Evolutionary conservation across 1,140 invertebrate genomes (phyloP).

Genomic region (Zaprionus capensis): DNA sequence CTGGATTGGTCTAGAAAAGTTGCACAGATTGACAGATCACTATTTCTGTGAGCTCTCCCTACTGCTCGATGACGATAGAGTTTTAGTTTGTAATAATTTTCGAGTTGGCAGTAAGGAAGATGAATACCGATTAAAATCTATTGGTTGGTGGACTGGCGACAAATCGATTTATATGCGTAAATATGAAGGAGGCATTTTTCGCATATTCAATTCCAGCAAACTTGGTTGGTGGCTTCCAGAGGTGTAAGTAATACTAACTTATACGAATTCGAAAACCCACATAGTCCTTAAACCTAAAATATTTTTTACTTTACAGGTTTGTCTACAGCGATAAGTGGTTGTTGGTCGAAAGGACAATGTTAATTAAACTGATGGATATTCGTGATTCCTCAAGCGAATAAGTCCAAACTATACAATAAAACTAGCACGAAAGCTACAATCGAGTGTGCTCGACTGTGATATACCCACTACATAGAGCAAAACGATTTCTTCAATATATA

Average conservation of each 20-base stretch:
- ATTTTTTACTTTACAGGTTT: neutral
- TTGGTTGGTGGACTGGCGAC: neutral
- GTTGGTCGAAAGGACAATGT: neutral
- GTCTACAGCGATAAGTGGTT: neutral
- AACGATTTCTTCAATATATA: too few species aligned
- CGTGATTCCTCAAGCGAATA: too few species aligned
- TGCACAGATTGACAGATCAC: neutral
- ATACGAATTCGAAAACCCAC: neutral
- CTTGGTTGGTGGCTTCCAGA: neutral
- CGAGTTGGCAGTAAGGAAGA: neutral
- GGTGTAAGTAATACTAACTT: neutral
- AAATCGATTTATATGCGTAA: neutral
- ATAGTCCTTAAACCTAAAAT: neutral
- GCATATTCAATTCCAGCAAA: neutral
- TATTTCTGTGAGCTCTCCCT: neutral
- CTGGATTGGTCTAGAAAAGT: slow-evolving; percentile 2
- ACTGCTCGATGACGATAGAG: neutral
- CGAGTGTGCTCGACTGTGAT: too few species aligned
- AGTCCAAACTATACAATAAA: too few species aligned
- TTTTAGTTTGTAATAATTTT: neutral
- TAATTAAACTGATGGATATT: neutral
- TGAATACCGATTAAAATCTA: neutral
- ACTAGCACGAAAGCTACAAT: too few species aligned
- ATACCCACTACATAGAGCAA: too few species aligned
- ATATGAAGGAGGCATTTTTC: neutral